Evolutionary conservation across 1,140 invertebrate genomes (phyloP), one percentile per base, ranked within the genome.

Genomic region (Drosophila bocqueti): DNA sequence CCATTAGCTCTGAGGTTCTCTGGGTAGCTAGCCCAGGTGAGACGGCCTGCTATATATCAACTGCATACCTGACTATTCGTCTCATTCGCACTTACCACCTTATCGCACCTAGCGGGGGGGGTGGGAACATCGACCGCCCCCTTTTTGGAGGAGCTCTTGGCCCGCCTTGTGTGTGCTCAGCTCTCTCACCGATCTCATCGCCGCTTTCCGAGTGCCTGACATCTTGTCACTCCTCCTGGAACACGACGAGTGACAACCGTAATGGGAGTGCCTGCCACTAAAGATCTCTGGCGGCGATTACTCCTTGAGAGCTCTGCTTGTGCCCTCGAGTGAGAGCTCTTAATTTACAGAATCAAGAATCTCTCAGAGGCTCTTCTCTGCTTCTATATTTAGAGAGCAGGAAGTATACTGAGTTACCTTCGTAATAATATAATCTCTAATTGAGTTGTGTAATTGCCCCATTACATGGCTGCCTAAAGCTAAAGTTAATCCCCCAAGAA

Each of bases 21-120:
- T 47, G 10, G 7, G 3, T 3, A 31, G 7, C 9, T 8, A 31
- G 62, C 6, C 61, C 63, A 42, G 26, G 50, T 72, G 68, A 58
- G 69, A 47, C 15, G 67, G n/a, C n/a, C 42, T 34, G 18, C 26
- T 21, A 2, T 26, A 47, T 47, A 4, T 2, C 6, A 45, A 29
- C 29, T 24, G 24, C 13, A 24, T 18, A 29, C 16, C 3, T 18
- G 16, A 13, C 52, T 58, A n/a, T 43, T 50, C 3, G 67, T 73
- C 69, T 16, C 69, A 38, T 8, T 73, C 69, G 38, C 69, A 71
- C 65, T 58, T 40, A 52, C 24, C 38, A 52, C 31, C 38, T 73
- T 73, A 73, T 52, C 54, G 42, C 26, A 11, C 3, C 15, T 36
- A 8, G 8, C 7, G 29, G 29, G 9, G 3, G 3, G 43, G 43